Evolutionary conservation across 2,797 vertebrate genomes (phyloP).

Genomic region (Cyclopterus lumpus): DNA sequence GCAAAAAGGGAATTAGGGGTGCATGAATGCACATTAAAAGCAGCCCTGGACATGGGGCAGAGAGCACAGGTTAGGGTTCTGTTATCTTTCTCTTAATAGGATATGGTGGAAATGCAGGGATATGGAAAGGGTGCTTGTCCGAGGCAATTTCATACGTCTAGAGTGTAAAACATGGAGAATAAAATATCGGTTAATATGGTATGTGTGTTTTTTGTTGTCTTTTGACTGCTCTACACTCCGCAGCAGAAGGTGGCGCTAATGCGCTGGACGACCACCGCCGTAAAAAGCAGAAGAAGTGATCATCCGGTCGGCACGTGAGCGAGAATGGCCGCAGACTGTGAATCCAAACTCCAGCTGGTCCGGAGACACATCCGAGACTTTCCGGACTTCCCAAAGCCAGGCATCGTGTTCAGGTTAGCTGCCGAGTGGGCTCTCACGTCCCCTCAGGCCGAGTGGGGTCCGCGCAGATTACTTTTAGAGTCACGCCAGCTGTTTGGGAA

Average conservation of each 20-base stretch:
- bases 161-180: too few relatives aligned
- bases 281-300: neutral
- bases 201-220: neutral
- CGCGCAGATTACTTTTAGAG: too few relatives aligned
- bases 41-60: neutral
- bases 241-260: neutral
- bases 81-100: too few relatives aligned
- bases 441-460: too few relatives aligned
- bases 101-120: too few relatives aligned
- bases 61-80: neutral
- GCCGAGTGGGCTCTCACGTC: too few relatives aligned
- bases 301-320: neutral
- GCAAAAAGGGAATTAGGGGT: neutral
- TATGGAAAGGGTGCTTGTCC: too few relatives aligned
- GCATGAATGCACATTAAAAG: neutral
- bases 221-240: neutral
- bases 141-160: too few relatives aligned
- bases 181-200: too few relatives aligned
- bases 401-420: neutral
- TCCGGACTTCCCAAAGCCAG: neutral
- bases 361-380: neutral
- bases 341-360: neutral
- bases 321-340: neutral
- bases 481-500: too few relatives aligned
- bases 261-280: neutral